phyloP scores from a whole-genome alignment of 2,888 invertebrate genomes.

The Mystacides longicornis region DNA sequence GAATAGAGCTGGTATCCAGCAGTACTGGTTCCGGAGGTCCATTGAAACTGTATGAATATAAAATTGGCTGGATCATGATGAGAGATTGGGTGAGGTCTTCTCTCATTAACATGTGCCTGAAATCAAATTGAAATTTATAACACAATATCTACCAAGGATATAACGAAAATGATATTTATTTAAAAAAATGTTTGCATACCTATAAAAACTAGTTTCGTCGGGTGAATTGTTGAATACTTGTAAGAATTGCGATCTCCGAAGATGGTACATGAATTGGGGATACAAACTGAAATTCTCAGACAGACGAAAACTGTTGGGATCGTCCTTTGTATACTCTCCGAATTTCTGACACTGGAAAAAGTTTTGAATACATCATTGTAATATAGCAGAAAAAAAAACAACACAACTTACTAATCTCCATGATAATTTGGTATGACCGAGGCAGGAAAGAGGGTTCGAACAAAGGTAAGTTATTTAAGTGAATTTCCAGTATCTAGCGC shows the following conservation, averaged over 20 bases:
- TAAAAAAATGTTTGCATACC: constrained; percentile 54
- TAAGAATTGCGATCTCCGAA: constrained; percentile 95
- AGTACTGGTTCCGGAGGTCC: constrained; percentile 97
- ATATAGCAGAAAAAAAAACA: too few species aligned
- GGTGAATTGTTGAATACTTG: constrained; percentile 99
- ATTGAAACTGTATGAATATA: constrained; percentile 97
- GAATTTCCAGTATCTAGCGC: too few species aligned
- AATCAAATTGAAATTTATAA: constrained; percentile 13
- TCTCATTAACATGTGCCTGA: constrained; percentile 90
- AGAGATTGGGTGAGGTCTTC: constrained; percentile 96
- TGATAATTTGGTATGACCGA: too few species aligned
- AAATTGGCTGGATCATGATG: constrained; percentile 99
- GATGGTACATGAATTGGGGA: constrained; percentile 99
- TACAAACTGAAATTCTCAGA: constrained; percentile 96
- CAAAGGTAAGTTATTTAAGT: too few species aligned
- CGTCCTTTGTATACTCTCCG: constrained; percentile 96
- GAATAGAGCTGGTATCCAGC: constrained; percentile 94
- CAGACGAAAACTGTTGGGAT: constrained; percentile 91
- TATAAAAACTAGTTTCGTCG: constrained; percentile 98
- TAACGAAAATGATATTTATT: too few species aligned
- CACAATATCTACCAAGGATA: neutral
- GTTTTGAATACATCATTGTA: too few species aligned
- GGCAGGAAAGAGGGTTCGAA: too few species aligned
- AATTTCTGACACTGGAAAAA: constrained; percentile 93
- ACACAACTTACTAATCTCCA: too few species aligned